A percentile compares a stretch with the other conserved stretches of the same genome.
These are phyloP conservation scores for Magallana nippona DNA, from an alignment of 2,888 invertebrate species.

Conservation along the genomic window DNA sequence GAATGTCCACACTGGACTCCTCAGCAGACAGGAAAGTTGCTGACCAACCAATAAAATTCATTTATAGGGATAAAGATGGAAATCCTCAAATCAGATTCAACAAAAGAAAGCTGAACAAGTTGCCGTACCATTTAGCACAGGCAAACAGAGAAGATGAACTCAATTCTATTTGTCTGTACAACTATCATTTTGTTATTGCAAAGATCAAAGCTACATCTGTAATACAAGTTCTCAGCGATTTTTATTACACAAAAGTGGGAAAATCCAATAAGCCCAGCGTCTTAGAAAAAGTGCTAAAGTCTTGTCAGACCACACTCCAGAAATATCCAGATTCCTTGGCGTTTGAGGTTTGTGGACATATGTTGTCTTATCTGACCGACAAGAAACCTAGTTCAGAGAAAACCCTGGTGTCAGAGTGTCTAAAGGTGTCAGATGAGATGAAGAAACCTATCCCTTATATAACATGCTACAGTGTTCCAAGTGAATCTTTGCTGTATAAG, in stretches of 20 bases:
- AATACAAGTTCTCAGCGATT: conserved; percentile 95
- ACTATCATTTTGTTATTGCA: conserved; percentile 97
- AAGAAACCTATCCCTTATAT: conserved; percentile 59
- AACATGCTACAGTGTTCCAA: conserved; percentile 60
- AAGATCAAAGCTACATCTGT: conserved; percentile 95
- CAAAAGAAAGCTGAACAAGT: conserved; percentile 74
- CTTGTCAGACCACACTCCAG: conserved; percentile 87
- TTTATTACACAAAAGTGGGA: conserved; percentile 78
- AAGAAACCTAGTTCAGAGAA: conserved; percentile 55
- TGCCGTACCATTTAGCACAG: conserved; percentile 74
- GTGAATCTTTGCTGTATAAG: conserved; percentile 58
- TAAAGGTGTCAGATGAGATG: conserved; percentile 77
- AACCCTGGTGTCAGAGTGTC: conserved; percentile 55
- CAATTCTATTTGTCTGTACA: conserved; percentile 94
- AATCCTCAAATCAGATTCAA: conserved; percentile 65
- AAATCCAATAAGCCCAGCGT: conserved; percentile 84
- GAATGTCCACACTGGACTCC: conserved; percentile 57
- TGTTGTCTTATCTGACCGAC: conserved; percentile 84
- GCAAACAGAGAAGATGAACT: conserved; percentile 87
- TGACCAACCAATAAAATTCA: conserved; percentile 72
- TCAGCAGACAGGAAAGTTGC: conserved; percentile 74
- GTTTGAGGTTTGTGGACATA: conserved; percentile 92
- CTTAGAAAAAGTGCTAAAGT: conserved; percentile 80
- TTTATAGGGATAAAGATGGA: conserved; percentile 51
- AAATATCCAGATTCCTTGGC: conserved; percentile 95